Conservation (phyloP, 2,888 invertebrate genomes). For the Acronicta alni region DNA sequence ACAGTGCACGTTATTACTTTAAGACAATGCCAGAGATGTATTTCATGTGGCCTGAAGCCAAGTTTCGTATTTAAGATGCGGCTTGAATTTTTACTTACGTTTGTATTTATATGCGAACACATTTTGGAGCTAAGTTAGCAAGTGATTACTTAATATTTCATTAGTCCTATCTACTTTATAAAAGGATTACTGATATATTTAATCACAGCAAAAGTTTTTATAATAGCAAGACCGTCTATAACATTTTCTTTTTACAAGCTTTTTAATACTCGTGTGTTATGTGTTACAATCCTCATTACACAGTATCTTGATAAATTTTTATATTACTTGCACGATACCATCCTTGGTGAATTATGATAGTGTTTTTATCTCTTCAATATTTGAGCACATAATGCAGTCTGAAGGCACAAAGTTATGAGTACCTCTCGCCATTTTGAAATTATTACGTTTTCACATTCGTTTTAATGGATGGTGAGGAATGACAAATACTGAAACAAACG, state of each 20-base stretch:
- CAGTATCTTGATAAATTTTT: constrained; percentile 24
- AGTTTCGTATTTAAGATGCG: constrained; percentile 16
- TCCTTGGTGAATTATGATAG: constrained; percentile 23
- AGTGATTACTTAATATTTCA: no score
- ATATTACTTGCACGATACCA: constrained; percentile 5
- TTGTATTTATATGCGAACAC: constrained; percentile 1
- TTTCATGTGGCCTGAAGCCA: constrained; percentile 31
- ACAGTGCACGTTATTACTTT: constrained; percentile 14
- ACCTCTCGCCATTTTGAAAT: constrained; percentile 34
- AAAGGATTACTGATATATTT: not conserved
- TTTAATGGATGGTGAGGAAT: constrained; percentile 28
- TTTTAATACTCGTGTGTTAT: not conserved
- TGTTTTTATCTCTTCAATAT: constrained; percentile 34
- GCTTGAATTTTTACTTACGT: constrained; percentile 7
- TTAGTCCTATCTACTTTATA: no score
- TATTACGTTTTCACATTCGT: constrained; percentile 28
- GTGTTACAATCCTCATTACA: constrained; percentile 1
- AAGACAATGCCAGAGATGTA: constrained; percentile 23
- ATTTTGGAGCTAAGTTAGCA: not conserved
- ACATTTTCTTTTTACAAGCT: not conserved
- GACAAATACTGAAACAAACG: constrained; percentile 5
- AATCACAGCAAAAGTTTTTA: not conserved
- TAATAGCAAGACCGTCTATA: no score
- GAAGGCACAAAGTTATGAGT: constrained; percentile 36
- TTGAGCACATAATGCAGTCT: constrained; percentile 34